Base-by-base conservation (phyloP, 2,888 invertebrate species). In the Drosophila pseudotalamancana region DNA sequence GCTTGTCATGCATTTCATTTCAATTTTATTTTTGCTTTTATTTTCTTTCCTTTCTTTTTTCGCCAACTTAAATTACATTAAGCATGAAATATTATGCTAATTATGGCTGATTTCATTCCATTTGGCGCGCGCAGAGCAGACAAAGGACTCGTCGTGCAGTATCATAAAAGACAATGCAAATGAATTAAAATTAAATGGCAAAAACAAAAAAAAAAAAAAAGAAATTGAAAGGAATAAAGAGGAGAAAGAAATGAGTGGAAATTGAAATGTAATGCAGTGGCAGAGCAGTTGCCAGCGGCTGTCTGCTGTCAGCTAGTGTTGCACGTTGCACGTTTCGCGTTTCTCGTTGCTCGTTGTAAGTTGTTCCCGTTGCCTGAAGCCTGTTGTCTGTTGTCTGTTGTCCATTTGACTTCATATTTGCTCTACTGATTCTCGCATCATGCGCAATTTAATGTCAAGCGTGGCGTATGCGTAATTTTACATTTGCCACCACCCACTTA, bases 21-120 rank as follows among this genome's bases (percentile, higher is more conserved):
- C 31, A 34, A n/a, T 35, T 25, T 34, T 18, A n/a, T 27, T 49
- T 49, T 12, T 18, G 16, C n/a, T 42, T 37, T 19, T 12, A 6
- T 31, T 32, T 11, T 35, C 29, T 31, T 25, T 25, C 25, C 6
- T 9, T 39, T 53, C 18, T 21, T 59, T 59, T 65, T 68, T 82
- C 74, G 72, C 75, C 83, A 82, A 85, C 79, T 87, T 82, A 78
- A 85, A 85, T 85, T 77, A 77, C 87, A 85, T 87, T 85, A 85
- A 82, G 83, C 86, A 85, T 85, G 84, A 85, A 85, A 85, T 87
- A 82, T 85, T 82, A 85, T 85, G 84, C 87, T 85, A 85, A 85
- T 85, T 85, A 87, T 73, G 75, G 72, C 83, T 85, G 77, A 87
- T 83, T 75, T 73, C 77, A 85, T 85, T 82, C 55, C 79, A 72